These are phyloP conservation scores for Drosophila phalerata DNA, from an alignment of 2,888 invertebrate species.

Conservation along the genomic window DNA sequence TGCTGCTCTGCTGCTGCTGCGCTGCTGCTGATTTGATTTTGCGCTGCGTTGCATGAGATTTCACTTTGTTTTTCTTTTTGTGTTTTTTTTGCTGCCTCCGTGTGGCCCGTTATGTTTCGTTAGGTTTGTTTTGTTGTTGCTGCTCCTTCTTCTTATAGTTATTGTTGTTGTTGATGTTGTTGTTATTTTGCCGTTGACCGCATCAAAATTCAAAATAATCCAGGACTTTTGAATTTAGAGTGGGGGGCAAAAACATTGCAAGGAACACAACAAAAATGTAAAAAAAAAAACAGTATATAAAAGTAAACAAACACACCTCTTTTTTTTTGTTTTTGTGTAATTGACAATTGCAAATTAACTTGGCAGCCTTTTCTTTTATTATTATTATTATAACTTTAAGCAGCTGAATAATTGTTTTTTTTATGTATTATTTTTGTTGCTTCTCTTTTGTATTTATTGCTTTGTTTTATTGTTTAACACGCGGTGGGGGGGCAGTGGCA, in stretches of 20 bases:
- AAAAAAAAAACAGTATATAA: conserved; percentile 21
- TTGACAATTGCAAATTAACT: conserved; percentile 46
- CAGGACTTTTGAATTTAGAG: conserved; percentile 81
- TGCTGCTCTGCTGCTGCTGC: conserved; percentile 31
- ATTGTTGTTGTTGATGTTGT: conserved; percentile 12
- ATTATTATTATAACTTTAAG: conserved; percentile 1
- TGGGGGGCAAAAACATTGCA: not conserved
- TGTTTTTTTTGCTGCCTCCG: conserved; percentile 8
- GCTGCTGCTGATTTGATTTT: conserved; percentile 44
- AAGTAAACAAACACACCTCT: not conserved
- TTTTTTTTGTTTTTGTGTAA: conserved; percentile 37
- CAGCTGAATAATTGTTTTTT: conserved; percentile 11
- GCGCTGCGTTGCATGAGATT: conserved; percentile 66
- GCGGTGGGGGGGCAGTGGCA: conserved; percentile 52
- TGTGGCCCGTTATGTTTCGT: conserved; percentile 48
- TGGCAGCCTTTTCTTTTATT: conserved; percentile 27
- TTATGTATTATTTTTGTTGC: conserved; percentile 7
- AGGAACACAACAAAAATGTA: conserved; percentile 49
- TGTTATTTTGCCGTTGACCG: conserved; percentile 8
- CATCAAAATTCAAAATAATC: conserved; percentile 82
- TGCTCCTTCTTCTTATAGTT: conserved; percentile 4
- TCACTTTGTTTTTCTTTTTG: conserved; percentile 60
- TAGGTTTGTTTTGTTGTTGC: conserved; percentile 33
- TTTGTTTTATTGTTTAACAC: conserved; percentile 26
- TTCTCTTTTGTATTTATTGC: not conserved